phyloP scores from a whole-genome alignment of 1,140 invertebrate genomes.

The Drosophila parvula region DNA sequence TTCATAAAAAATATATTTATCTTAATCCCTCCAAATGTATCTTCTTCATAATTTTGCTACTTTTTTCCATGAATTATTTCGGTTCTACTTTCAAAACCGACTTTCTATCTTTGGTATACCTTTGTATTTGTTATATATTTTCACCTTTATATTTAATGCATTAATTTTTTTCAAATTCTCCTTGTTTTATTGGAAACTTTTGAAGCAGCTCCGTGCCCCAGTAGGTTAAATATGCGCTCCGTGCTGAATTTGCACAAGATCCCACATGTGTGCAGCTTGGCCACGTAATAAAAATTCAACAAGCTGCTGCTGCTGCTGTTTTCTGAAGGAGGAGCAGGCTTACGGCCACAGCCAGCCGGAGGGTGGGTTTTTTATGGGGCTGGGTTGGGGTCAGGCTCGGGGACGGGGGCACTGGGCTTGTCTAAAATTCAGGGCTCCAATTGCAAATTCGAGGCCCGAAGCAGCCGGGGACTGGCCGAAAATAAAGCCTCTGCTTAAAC shows the following conservation, averaged over 20 bases:
- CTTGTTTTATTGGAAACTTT: background rate
- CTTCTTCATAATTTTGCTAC: too few species aligned
- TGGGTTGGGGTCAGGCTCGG: too few species aligned
- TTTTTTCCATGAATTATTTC: too few species aligned
- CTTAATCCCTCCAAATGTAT: too few species aligned
- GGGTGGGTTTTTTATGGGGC: constrained; percentile 44
- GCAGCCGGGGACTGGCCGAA: constrained; percentile 34
- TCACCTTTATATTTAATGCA: background rate
- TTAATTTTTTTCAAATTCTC: too few species aligned
- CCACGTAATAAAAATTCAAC: constrained; percentile 78
- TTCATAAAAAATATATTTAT: too few species aligned
- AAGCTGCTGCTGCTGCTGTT: constrained; percentile 44
- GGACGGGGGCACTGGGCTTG: background rate
- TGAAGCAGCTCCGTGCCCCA: background rate
- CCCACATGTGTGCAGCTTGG: constrained; percentile 46
- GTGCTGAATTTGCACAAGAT: constrained; percentile 8
- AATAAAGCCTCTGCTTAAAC: constrained; percentile 75
- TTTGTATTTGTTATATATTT: background rate
- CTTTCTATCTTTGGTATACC: background rate
- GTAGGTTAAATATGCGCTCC: background rate
- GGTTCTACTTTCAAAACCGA: too few species aligned
- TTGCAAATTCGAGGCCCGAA: constrained; percentile 37
- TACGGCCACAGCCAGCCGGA: constrained; percentile 23
- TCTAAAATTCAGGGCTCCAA: constrained; percentile 20
- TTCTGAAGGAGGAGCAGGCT: constrained; percentile 48